Conservation (phyloP, 2,888 invertebrate species). For the Julus scanicus region DNA sequence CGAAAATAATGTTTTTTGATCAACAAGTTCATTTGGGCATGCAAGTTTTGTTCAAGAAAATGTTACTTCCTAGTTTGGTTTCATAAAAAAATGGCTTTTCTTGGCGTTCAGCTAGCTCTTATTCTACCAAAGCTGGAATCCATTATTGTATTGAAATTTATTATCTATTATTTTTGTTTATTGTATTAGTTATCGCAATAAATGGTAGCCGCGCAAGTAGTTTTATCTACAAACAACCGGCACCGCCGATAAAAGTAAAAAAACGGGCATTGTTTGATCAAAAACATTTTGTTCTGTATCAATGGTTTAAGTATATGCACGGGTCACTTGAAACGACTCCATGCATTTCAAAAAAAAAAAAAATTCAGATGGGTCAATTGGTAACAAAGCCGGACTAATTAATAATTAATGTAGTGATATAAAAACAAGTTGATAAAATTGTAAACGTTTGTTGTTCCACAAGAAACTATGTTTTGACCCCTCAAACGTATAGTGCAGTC, state of each 20-base stretch:
- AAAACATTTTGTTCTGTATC: not conserved
- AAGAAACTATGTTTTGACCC: not conserved
- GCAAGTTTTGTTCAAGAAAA: no score
- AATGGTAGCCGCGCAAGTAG: not conserved
- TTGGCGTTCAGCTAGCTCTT: not conserved
- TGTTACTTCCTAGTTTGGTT: not conserved
- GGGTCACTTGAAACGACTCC: no score
- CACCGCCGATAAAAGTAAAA: not conserved
- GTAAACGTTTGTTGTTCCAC: not conserved
- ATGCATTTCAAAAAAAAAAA: no score
- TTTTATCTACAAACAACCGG: not conserved
- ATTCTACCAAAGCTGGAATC: not conserved
- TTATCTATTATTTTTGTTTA: not conserved
- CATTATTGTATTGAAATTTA: not conserved
- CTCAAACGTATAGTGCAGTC: not conserved
- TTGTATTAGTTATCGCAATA: not conserved
- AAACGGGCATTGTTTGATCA: not conserved
- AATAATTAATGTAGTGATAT: not conserved
- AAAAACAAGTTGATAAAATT: not conserved
- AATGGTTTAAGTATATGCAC: not conserved
- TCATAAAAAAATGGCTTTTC: not conserved
- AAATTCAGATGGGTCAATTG: no score
- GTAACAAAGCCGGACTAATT: no score
- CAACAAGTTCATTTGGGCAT: no score
- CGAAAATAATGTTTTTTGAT: no score